Conservation (phyloP, 2,888 invertebrate species). For the Lagria hirta region DNA sequence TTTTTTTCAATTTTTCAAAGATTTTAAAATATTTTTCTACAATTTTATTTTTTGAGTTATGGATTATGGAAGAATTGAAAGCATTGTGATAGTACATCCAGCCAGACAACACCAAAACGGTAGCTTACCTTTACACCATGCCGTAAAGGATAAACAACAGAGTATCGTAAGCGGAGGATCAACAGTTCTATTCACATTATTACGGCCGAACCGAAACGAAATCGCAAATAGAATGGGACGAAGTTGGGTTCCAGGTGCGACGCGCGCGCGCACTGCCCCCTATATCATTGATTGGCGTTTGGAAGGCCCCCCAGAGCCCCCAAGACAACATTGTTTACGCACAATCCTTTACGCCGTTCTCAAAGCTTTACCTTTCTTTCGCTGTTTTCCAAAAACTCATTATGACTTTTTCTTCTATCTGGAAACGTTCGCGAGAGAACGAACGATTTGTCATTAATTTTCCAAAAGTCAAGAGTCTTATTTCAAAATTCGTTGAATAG, state of each 20-base stretch:
- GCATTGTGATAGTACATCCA: constrained; percentile 4
- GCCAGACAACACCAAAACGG: constrained; percentile 16
- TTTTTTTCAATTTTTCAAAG: too few relatives aligned
- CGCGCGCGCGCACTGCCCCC: constrained; percentile 46
- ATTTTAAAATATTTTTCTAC: too few relatives aligned
- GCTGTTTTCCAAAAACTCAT: constrained; percentile 9
- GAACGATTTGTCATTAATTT: too few relatives aligned
- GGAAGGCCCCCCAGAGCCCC: constrained; percentile 37
- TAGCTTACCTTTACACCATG: constrained; percentile 35
- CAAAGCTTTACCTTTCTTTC: constrained; percentile 5
- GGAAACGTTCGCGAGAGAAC: background rate
- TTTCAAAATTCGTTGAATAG: too few relatives aligned
- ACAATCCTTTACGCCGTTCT: constrained; percentile 31
- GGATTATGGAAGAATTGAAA: too few relatives aligned
- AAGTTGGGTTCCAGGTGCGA: constrained; percentile 45
- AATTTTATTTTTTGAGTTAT: too few relatives aligned
- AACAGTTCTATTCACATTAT: constrained; percentile 32
- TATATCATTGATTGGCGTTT: constrained; percentile 50
- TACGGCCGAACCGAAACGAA: constrained; percentile 26
- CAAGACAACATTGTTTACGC: constrained; percentile 39
- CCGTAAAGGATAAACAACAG: constrained; percentile 29
- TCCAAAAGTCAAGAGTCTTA: too few relatives aligned
- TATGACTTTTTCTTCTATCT: background rate
- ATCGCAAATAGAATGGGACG: constrained; percentile 37
- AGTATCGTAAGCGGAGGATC: constrained; percentile 24